phyloP scores from a whole-genome alignment of 2,113 vertebrate species.

The Elgaria multicarinata region DNA sequence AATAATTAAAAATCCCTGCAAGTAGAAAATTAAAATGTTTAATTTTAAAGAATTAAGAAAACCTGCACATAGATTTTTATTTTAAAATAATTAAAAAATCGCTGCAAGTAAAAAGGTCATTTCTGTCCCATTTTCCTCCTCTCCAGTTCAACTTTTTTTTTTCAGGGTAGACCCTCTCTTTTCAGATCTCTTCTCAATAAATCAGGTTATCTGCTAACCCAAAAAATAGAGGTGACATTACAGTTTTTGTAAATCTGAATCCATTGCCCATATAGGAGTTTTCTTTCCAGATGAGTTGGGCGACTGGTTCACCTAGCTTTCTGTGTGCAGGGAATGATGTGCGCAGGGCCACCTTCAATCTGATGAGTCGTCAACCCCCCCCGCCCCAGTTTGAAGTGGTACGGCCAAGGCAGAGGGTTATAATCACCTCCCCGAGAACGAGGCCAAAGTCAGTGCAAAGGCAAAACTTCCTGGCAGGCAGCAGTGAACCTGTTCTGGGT shows the following conservation, averaged over 20 bases:
- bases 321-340: neutral
- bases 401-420: neutral
- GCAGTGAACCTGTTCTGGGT: too few relatives aligned
- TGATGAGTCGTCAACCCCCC: neutral
- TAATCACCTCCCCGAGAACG: neutral
- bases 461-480: neutral
- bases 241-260: neutral
- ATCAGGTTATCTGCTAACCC: neutral
- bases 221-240: neutral
- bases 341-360: neutral
- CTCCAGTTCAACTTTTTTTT: neutral
- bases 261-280: neutral
- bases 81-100: too few relatives aligned
- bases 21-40: too few relatives aligned
- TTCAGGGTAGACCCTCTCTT: neutral
- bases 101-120: neutral
- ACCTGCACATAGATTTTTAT: too few relatives aligned
- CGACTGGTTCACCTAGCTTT: neutral
- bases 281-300: neutral
- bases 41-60: too few relatives aligned
- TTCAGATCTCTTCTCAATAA: neutral
- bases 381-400: neutral
- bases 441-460: neutral
- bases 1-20: too few relatives aligned
- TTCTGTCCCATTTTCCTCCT: neutral